Base-by-base conservation (phyloP, 1,140 invertebrate species). In the Pseudomyrmex pallidus region DNA sequence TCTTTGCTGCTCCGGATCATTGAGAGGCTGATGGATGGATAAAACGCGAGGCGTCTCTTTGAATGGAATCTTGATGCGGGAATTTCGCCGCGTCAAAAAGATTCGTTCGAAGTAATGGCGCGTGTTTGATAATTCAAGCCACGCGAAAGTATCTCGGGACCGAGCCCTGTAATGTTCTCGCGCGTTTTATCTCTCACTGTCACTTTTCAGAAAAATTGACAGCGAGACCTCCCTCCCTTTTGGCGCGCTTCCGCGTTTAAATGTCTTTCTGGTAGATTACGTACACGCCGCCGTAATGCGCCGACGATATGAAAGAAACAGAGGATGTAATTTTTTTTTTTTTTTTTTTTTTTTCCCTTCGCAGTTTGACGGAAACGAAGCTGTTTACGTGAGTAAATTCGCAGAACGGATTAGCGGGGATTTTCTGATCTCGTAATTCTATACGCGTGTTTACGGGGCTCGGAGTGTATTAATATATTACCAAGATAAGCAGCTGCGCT, bases 41-140 rank as follows among this genome's bases (percentile, higher is more conserved):
- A 62, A 82, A 82, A 82, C 57, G 68, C 78, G 68, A 74, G 57
- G 22, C 68, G 78, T 70, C 63, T 74, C 78, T 82, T 82, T 82
- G 67, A 72, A 82, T 73, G 78, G 70, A 74, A 82, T 82, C 70
- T 82, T 63, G 67, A 82, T 82, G 78, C 78, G 70, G 57, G 59
- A 82, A 57, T 63, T 54, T 61, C 48, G 78, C 59, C 74, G 50
- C 70, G 56, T 82, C 46, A 72, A 82, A 74, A 74, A 82, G 68
- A 82, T 82, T 82, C 68, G 74, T 68, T 25, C 52, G 35, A 57
- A 68, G 76, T 78, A 78, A 78, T 78, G 76, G 76, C 76, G 76
- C 76, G 76, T 78, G 76, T 20, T 35, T 78, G 57, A 78, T 63
- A 35, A 67, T 78, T 68, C 52, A 78, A 78, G 64, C 44, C 25